Percentiles rank a stretch among this genome's conserved stretches.
These are phyloP conservation scores for Geotrypetes seraphini DNA, from an alignment of 2,797 vertebrate species.

Conservation along the genomic window DNA sequence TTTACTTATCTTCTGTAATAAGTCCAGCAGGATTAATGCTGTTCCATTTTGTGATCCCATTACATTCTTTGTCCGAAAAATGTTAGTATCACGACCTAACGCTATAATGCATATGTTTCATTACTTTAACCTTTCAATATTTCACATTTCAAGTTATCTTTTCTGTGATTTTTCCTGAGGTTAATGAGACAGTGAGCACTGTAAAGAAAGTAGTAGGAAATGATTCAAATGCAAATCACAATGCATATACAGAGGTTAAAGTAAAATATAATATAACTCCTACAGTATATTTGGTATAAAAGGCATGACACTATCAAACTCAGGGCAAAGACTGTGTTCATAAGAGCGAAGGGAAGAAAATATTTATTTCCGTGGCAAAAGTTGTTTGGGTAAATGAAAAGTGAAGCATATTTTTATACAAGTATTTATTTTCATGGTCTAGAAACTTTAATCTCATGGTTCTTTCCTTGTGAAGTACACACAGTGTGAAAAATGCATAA, in stretches of 20 bases:
- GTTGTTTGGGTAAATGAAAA: too few relatives aligned
- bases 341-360: slow-evolving; percentile 10
- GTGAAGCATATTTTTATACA: too few relatives aligned
- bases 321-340: slow-evolving; percentile 13
- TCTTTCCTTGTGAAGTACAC: too few relatives aligned
- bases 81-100: slow-evolving; percentile 16
- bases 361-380: background rate
- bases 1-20: too few relatives aligned
- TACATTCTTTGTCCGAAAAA: slow-evolving; percentile 6
- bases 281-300: slow-evolving; percentile 21
- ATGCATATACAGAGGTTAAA: slow-evolving; percentile 36
- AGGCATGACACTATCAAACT: background rate
- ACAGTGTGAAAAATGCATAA: too few relatives aligned
- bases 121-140: slow-evolving; percentile 23
- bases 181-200: slow-evolving; percentile 21
- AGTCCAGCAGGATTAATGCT: background rate
- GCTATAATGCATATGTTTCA: slow-evolving; percentile 23
- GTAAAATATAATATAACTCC: slow-evolving; percentile 17
- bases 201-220: slow-evolving; percentile 19
- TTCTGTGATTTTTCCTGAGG: slow-evolving; percentile 15
- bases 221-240: slow-evolving; percentile 6
- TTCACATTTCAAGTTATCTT: slow-evolving; percentile 29
- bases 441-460: too few relatives aligned
- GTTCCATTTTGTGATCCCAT: background rate
- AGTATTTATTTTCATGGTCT: too few relatives aligned